Conservation (phyloP, 2,888 invertebrate species). For the Agrochola litura region DNA sequence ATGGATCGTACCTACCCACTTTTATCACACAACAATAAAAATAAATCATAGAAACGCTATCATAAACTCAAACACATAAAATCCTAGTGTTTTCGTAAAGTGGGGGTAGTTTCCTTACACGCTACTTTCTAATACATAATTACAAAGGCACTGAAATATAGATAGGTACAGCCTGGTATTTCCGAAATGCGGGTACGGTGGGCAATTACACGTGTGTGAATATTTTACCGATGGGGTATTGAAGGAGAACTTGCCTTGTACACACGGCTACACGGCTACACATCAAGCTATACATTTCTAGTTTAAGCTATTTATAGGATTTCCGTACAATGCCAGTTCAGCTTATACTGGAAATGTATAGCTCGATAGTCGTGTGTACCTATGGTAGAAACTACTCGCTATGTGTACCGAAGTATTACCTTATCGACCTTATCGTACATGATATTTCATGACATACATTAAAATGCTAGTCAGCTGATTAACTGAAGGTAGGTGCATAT, state of each 20-base stretch:
- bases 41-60: constrained; percentile 36
- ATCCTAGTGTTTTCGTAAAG: constrained; percentile 32
- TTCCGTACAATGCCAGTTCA: too few species aligned
- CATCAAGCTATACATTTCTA: too few species aligned
- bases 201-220: constrained; percentile 50
- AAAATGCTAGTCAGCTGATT: not conserved
- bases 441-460: not conserved
- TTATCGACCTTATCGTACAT: not conserved
- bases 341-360: too few species aligned
- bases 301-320: too few species aligned
- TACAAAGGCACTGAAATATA: constrained; percentile 54
- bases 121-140: constrained; percentile 53
- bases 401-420: not conserved
- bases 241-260: constrained; percentile 24
- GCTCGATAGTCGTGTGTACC: too few species aligned
- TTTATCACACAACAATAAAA: constrained; percentile 44
- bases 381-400: constrained; percentile 1
- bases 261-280: too few species aligned
- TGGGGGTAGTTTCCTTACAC: constrained; percentile 39
- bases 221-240: constrained; percentile 52
- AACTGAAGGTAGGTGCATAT: not conserved
- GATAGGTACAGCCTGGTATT: constrained; percentile 52
- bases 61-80: constrained; percentile 49
- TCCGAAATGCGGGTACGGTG: constrained; percentile 42
- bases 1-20: not conserved